Percentiles rank a stretch among this genome's conserved stretches.
Evolutionary conservation across 2,113 vertebrate genomes (phyloP).

Genomic region (Sinocyclocheilus grahami): DNA sequence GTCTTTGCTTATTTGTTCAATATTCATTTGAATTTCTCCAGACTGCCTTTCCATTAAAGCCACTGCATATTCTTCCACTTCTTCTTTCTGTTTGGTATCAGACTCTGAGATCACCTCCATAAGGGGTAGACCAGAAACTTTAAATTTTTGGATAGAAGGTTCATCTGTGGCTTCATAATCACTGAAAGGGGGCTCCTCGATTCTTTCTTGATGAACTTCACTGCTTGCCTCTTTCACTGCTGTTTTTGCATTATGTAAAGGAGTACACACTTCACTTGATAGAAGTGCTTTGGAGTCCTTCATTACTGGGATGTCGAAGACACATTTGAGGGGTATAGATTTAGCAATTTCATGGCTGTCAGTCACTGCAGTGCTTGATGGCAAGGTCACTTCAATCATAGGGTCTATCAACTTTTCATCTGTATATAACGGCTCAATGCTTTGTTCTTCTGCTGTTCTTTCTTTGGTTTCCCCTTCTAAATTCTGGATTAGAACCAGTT

Average conservation of each 20-base stretch:
- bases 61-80: slow-evolving; percentile 28
- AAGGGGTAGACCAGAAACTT: slow-evolving; percentile 21
- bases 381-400: neutral
- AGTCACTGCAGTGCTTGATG: neutral
- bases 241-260: slow-evolving; percentile 33
- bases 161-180: slow-evolving; percentile 32
- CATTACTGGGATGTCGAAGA: neutral
- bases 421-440: neutral
- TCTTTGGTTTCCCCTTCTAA: slow-evolving; percentile 20
- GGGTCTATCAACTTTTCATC: neutral
- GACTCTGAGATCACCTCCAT: slow-evolving; percentile 56
- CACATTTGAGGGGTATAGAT: neutral
- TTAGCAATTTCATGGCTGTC: neutral
- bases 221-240: slow-evolving; percentile 35
- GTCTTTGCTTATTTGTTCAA: slow-evolving; percentile 61
- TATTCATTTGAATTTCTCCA: slow-evolving; percentile 27
- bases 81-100: slow-evolving; percentile 59
- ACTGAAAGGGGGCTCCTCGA: neutral
- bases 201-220: slow-evolving; percentile 18
- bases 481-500: neutral
- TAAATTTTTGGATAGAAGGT: slow-evolving; percentile 18
- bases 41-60: neutral
- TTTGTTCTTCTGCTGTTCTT: slow-evolving; percentile 5
- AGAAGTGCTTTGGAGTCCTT: neutral
- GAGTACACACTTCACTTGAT: neutral